Conservation (phyloP, 2,113 vertebrate genomes). For the Orcinus orca region DNA sequence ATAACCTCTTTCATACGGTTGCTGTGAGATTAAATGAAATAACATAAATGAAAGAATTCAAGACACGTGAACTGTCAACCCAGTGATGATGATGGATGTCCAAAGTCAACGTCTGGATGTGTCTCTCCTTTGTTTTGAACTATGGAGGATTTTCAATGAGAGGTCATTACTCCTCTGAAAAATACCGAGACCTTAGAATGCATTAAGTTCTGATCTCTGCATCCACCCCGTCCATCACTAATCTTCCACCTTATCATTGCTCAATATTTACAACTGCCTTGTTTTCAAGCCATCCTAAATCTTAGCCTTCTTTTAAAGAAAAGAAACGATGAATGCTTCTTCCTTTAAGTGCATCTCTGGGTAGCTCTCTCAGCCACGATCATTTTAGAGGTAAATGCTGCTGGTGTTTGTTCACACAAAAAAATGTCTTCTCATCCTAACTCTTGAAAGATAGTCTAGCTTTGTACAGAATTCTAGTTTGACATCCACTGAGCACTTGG, state of each 20-base stretch:
- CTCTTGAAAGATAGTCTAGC: neutral
- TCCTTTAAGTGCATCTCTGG: neutral
- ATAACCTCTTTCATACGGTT: neutral
- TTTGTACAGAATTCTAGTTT: neutral
- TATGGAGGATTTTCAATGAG: conserved; percentile 30
- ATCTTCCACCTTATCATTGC: neutral
- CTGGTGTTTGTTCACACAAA: neutral
- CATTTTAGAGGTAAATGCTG: neutral
- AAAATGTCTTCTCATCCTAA: conserved; percentile 33
- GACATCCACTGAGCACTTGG: neutral
- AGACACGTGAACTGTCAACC: neutral
- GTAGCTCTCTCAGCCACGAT: neutral
- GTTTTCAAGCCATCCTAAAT: conserved; percentile 25
- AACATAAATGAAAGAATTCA: neutral
- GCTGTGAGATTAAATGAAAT: neutral
- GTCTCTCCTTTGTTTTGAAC: conserved; percentile 44
- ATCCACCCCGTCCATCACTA: neutral
- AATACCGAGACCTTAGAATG: conserved; percentile 36
- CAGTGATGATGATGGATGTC: neutral
- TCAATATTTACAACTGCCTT: conserved; percentile 26
- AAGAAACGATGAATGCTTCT: neutral
- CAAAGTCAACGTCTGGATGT: neutral
- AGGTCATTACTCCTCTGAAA: conserved; percentile 18
- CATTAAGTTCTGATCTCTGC: conserved; percentile 28
- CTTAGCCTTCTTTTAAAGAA: neutral